Conservation (phyloP, 2,113 vertebrate species). For the Trogon melanurus region DNA sequence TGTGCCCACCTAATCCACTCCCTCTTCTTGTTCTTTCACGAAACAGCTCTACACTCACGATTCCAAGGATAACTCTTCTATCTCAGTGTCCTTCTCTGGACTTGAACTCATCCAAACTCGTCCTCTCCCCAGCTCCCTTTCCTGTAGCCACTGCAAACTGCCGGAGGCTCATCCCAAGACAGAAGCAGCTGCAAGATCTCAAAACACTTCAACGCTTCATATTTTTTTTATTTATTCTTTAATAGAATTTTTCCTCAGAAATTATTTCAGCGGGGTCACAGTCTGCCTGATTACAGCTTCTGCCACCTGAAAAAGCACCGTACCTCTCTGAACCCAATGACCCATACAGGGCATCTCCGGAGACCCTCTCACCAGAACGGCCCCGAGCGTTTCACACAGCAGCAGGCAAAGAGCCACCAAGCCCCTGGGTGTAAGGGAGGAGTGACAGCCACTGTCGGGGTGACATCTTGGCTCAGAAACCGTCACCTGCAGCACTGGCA, state of each 20-base stretch:
- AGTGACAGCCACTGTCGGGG: accelerated
- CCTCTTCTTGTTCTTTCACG: neutral
- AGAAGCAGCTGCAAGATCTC: neutral
- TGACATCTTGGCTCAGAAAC: neutral
- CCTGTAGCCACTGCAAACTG: accelerated
- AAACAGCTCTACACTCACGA: neutral
- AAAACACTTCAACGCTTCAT: neutral
- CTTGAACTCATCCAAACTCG: neutral
- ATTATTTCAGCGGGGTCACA: neutral
- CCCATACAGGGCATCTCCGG: neutral
- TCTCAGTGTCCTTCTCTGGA: neutral
- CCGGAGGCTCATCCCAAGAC: neutral
- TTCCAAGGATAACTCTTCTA: neutral
- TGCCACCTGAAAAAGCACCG: accelerated
- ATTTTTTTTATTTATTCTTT: neutral
- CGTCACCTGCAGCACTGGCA: accelerated
- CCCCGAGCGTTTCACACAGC: neutral
- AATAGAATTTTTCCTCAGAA: neutral
- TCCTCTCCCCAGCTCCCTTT: neutral
- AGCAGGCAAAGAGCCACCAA: neutral
- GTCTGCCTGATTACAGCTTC: neutral
- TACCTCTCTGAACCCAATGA: neutral
- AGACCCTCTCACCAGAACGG: accelerated
- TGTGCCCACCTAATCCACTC: neutral
- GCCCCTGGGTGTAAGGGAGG: accelerated